Base-by-base conservation (phyloP, 2,113 vertebrate genomes). In the Dicerorhinus sumatrensis region DNA sequence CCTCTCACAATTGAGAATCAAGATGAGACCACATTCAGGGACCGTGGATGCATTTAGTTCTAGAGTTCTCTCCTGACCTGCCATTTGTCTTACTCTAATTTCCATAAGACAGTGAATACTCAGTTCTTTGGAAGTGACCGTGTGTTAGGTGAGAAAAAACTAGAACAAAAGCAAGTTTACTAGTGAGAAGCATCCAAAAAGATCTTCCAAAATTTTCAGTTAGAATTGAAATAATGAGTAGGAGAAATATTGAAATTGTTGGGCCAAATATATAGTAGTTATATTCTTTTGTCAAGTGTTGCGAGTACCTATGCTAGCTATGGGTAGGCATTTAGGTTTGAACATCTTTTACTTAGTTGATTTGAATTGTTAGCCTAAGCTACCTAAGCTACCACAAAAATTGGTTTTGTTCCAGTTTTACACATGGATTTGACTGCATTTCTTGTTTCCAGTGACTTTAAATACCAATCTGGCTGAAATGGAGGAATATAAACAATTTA, bases 111-210 rank as follows among this genome's bases (percentile, higher is more conserved):
- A 62, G 23, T 20, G 9, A 85, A n/a, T 94, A 29, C 31, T 87
- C 86, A 83, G 9, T 76, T 76, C 27, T 94, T 73, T 48, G 42
- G 58, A 96, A 73, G 33, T 29, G 51, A 67, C 63, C 70, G 72
- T 87, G n/a, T 81, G 42, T 20, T 81, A 77, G 33, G 54, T 69
- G 36, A 89, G 39, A 36, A 60, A 51, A 85, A 90, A 46, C 16
- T 63, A n/a, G 7, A 95, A 88, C 33, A 94, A 16, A 82, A 84
- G 11, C 46, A 94, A 89, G 29, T 83, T 70, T 77, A 39, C 23
- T 29, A 62, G 8, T 95, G 48, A 92, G 75, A 93, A 79, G 70
- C n/a, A 96, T 69, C 80, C 60, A 82, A 76, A 80, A 84, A 76
- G 42, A 82, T 58, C 29, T 88, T 75, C 23, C 51, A 33, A 39